Conservation (phyloP, 2,888 invertebrate genomes). For the Habrosyne pyritoides region DNA sequence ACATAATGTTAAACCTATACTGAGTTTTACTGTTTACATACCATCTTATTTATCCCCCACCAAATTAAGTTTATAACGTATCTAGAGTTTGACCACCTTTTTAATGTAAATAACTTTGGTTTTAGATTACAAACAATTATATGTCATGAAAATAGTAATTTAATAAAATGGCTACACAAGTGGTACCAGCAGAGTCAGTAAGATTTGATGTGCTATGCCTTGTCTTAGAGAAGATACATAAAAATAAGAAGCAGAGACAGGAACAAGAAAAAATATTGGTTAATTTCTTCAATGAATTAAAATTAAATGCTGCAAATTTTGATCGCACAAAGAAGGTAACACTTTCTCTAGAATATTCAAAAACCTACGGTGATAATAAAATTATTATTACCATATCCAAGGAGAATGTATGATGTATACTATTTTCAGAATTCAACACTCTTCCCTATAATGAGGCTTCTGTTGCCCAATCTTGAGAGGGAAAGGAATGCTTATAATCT, state of each 20-base stretch:
- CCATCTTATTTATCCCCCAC: not conserved
- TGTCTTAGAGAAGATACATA: slow-evolving; percentile 84
- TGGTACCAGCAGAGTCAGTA: slow-evolving; percentile 58
- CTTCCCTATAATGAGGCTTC: slow-evolving; percentile 89
- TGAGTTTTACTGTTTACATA: not conserved
- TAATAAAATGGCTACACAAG: slow-evolving; percentile 26
- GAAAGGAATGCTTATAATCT: slow-evolving; percentile 92
- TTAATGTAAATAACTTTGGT: not conserved
- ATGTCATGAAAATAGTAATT: not conserved
- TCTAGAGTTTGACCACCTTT: not conserved
- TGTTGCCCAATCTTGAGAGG: slow-evolving; percentile 91
- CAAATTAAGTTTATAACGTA: not conserved
- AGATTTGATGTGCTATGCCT: slow-evolving; percentile 83
- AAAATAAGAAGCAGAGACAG: slow-evolving; percentile 62
- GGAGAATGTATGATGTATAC: too few relatives aligned
- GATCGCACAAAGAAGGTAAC: slow-evolving; percentile 64
- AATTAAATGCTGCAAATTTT: slow-evolving; percentile 52
- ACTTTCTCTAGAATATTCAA: too few relatives aligned
- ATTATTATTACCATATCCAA: too few relatives aligned
- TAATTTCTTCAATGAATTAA: slow-evolving; percentile 77
- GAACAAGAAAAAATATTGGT: slow-evolving; percentile 75
- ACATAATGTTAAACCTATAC: slow-evolving; percentile 9
- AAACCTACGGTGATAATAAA: too few relatives aligned
- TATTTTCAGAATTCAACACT: slow-evolving; percentile 82
- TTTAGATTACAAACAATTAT: not conserved